Evolutionary conservation across 2,113 vertebrate species (phyloP), one percentile per base, ranked within the genome.

Genomic region (Amia ocellicauda): DNA sequence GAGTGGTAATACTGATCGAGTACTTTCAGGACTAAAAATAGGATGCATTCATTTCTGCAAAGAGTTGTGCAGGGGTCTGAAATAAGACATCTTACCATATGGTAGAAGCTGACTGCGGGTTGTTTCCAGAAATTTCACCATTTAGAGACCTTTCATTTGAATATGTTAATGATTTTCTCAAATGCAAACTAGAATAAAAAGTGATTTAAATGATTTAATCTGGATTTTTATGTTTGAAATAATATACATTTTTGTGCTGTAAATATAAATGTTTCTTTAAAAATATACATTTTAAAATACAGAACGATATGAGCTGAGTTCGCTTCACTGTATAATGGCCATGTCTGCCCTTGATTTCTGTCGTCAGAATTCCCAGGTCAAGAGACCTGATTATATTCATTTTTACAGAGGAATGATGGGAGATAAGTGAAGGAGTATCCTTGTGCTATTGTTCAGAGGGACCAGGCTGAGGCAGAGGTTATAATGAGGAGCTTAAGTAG

Each of bases 401-500:
- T 28, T 41, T 17, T 43, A 45, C 50, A 43, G n/a, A 54, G 36
- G 7, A 9, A 47, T 61, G 66, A 72, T 61, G 58, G 70, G 72
- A 77, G 54, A n/a, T 74, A 70, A 71, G 74, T 69, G 20, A 62
- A 57, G 40, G 24, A 19, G 62, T 31, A 59, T 31, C 58, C 24
- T 7, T 59, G 20, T 22, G 9, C 40, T 26, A 51, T 43, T 62
- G 58, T 45, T 61, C 49, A 36, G 22, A 62, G 11, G 47, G 20
- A 62, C 49, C 62, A 60, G 40, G 57, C 20, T 17, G 49, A 24
- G 26, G 68, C 50, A 45, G 23, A 54, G 40, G 82, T 74, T 72
- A 75, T 83, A 72, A 82, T 77, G 69, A 80, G 78, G 70, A 71
- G 74, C 76, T 85, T 80, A 79, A 68, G 69, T 67, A 60, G 63